phyloP scores from a whole-genome alignment of 2,113 vertebrate species.

The Podarcis raffonei region DNA sequence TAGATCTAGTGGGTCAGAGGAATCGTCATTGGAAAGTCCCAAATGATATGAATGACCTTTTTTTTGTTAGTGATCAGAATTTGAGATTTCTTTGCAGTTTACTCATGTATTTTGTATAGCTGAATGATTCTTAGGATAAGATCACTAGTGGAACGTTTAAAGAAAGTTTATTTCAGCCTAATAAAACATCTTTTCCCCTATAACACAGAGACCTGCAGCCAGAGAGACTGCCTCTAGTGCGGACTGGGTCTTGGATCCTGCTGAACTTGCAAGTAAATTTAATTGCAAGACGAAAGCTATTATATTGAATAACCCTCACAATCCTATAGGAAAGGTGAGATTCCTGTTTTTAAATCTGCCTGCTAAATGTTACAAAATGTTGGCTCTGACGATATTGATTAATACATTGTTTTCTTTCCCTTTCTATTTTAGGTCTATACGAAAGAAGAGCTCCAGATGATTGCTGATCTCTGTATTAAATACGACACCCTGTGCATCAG shows the following conservation, averaged over 20 bases:
- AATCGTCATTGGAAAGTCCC: background rate
- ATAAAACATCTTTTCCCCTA: slow-evolving; percentile 12
- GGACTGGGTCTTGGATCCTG: slow-evolving; percentile 88
- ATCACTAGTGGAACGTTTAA: background rate
- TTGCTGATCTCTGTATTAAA: slow-evolving; percentile 92
- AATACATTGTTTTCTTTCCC: slow-evolving; percentile 38
- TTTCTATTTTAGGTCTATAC: slow-evolving; percentile 82
- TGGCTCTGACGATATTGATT: slow-evolving; percentile 17
- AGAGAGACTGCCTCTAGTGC: slow-evolving; percentile 78
- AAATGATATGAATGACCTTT: background rate
- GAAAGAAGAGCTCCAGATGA: slow-evolving; percentile 87
- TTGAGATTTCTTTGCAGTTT: background rate
- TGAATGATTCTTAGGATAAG: background rate
- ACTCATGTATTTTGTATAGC: background rate
- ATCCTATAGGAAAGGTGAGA: slow-evolving; percentile 92
- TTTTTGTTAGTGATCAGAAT: fast-evolving
- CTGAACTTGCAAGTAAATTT: slow-evolving; percentile 92
- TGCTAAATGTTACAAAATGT: background rate
- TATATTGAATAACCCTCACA: slow-evolving; percentile 94
- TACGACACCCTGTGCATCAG: slow-evolving; percentile 94
- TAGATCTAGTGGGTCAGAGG: background rate
- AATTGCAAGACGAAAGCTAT: slow-evolving; percentile 95
- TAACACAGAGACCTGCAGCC: slow-evolving; percentile 74
- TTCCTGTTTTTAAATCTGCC: slow-evolving; percentile 20
- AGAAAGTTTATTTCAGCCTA: background rate